Conservation (phyloP, 2,797 vertebrate genomes). For the Sternotherus odoratus region DNA sequence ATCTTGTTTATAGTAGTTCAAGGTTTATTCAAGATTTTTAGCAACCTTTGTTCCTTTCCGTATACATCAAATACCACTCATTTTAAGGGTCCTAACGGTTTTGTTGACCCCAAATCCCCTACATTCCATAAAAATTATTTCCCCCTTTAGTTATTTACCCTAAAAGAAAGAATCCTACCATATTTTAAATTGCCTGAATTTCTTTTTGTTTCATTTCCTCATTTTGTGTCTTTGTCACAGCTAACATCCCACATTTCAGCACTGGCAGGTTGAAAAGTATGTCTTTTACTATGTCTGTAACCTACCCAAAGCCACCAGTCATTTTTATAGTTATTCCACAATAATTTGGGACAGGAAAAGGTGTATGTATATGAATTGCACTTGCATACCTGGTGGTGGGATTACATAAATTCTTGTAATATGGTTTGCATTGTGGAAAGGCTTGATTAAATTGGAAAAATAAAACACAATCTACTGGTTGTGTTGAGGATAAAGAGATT, state of each 20-base stretch:
- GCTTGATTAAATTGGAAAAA: neutral
- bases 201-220: neutral
- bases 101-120: neutral
- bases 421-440: neutral
- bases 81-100: neutral
- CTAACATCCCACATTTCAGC: neutral
- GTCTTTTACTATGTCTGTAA: neutral
- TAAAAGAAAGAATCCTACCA: neutral
- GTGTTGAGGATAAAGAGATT: neutral
- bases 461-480: neutral
- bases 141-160: neutral
- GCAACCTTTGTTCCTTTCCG: neutral
- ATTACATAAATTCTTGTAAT: neutral
- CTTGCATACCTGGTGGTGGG: neutral
- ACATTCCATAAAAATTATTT: neutral
- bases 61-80: neutral
- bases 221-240: neutral
- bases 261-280: neutral
- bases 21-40: neutral
- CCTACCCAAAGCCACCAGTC: neutral
- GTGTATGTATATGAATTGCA: rapidly evolving
- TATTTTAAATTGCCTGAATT: neutral
- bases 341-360: neutral
- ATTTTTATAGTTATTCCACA: neutral
- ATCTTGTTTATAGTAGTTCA: neutral